Base-by-base conservation (phyloP, 2,113 vertebrate genomes). In the Passer domesticus region DNA sequence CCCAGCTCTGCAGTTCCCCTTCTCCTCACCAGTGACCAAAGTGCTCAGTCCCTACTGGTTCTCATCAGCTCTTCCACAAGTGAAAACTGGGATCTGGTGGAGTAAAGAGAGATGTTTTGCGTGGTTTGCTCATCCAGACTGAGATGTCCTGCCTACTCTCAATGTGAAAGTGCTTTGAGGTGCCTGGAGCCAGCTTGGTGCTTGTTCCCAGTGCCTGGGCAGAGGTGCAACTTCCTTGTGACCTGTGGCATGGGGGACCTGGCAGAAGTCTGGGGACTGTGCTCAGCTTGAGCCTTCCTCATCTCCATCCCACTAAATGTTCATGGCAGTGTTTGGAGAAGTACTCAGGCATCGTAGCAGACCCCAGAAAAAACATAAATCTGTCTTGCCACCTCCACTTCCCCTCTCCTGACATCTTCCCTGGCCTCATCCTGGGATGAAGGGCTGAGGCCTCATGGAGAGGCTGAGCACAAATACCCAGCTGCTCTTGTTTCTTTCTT, bases 221-320 rank as follows among this genome's bases (percentile, higher is more conserved):
- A 46, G 62, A 47, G 15, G 25, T 76, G 19, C 23, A 39, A 13
- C 12, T 47, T 70, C 44, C 35, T 79, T 0, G 0, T 5, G 6
- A 35, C 2, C 0, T 16, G 14, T 5, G 10, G 39, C 15, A 28
- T 27, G 3, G 33, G 35, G 21, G 17, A 37, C 10, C 33, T 28
- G 14, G 15, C 25, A 43, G 24, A 31, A 14, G 52, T 33, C 59
- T 73, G 75, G 15, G 66, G 6, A 28, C 28, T 1, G 1, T 15
- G 16, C 30, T 74, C 50, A 52, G 58, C 66, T 59, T 74, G 27
- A 87, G 35, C 23, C 63, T 75, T 7, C 23, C 11, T 9, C 0
- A 0, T 50, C 33, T 90, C 41, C 33, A 62, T 47, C 15, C 69
- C 8, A 5, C 75, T 62, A 35, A 86, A 47, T 50, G 44, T 2